A percentile compares a stretch with the other conserved stretches of the same genome.
These are phyloP conservation scores for Muricea muricata DNA, from an alignment of 92 coral and sea anemone species.

Conservation along the genomic window DNA sequence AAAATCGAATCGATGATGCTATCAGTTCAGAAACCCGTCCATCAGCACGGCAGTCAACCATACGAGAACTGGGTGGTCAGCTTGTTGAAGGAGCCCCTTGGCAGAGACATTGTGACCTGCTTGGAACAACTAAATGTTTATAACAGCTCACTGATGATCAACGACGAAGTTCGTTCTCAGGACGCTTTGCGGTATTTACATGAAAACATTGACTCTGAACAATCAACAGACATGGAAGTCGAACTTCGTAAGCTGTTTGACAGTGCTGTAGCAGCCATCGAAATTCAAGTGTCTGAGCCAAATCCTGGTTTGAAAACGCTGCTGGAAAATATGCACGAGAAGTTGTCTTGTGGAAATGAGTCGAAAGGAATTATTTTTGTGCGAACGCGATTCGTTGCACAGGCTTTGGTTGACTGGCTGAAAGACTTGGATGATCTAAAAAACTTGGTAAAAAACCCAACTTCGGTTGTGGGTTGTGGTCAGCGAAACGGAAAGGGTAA, in stretches of 20 bases:
- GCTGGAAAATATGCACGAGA: conserved; percentile 52
- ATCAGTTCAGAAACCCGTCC: conserved; percentile 23
- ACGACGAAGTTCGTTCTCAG: conserved; percentile 69
- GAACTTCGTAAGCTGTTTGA: conserved; percentile 61
- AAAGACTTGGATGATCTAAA: conserved; percentile 59
- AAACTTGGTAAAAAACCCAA: conserved; percentile 62
- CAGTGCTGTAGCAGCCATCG: conserved; percentile 55
- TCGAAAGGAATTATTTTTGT: conserved; percentile 81
- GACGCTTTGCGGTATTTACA: conserved; percentile 75
- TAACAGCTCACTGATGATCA: conserved; percentile 75
- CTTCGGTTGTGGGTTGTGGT: conserved; percentile 81
- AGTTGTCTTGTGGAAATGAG: conserved; percentile 34
- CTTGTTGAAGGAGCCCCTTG: conserved; percentile 58
- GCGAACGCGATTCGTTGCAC: conserved; percentile 71
- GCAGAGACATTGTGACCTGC: conserved; percentile 77
- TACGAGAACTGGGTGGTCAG: conserved; percentile 87
- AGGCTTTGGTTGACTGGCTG: conserved; percentile 75
- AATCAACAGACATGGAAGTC: conserved; percentile 31
- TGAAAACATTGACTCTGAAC: conserved; percentile 53
- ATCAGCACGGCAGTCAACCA: conserved; percentile 73
- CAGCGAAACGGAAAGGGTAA: conserved; percentile 74
- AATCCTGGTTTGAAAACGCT: conserved; percentile 74
- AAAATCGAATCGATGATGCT: conserved; percentile 65
- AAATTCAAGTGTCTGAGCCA: conserved; percentile 25
- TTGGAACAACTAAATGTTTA: conserved; percentile 86